Evolutionary conservation across 2,888 invertebrate species (phyloP), one percentile per base, ranked within the genome.

Genomic region (Dolomedes plantarius): DNA sequence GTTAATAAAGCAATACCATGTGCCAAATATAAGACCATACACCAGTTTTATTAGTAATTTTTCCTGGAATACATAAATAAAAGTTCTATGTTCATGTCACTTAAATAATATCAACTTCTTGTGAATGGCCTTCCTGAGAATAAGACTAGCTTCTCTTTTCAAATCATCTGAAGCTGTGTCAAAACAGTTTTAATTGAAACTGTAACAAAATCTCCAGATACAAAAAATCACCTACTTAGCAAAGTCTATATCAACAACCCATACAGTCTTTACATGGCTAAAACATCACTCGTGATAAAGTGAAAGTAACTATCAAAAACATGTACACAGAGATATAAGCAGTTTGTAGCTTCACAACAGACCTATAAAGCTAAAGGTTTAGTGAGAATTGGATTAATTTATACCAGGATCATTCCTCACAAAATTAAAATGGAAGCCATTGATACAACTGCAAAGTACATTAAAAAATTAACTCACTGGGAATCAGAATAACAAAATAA

Each of bases 131-230:
- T 77, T 85, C 83, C 83, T 85, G 83, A 85, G 83, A 85, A 46
- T 56, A 79, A 65, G 83, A 85, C 83, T 85, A 85, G 83, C 83
- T 77, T 77, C 41, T 85, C 77, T 64, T 67, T 85, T 77, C 65
- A 65, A 73, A 77, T 50, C 68, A 77, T 68, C 76, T 67, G 67
- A 85, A 85, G 83, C 83, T 68, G 77, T 72, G 73, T 77, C 73
- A 64, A 78, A 73, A 78, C 72, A 73, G 83, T 85, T 56, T 56
- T 5, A 23, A 23, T 23, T 16, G n/a, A 67, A 67, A 67, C 32
- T 67, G 67, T 23, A 32, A 67, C 31, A 36, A 67, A 67, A 67
- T 32, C 67, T 36, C n/a, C 67, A 36, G 31, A 67, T 36, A 32
- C 19, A 67, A 67, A 67, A 19, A n/a, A 62, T 16, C 23, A 56